Conservation (phyloP, 1,140 invertebrate species). For the Lucilia sericata region DNA sequence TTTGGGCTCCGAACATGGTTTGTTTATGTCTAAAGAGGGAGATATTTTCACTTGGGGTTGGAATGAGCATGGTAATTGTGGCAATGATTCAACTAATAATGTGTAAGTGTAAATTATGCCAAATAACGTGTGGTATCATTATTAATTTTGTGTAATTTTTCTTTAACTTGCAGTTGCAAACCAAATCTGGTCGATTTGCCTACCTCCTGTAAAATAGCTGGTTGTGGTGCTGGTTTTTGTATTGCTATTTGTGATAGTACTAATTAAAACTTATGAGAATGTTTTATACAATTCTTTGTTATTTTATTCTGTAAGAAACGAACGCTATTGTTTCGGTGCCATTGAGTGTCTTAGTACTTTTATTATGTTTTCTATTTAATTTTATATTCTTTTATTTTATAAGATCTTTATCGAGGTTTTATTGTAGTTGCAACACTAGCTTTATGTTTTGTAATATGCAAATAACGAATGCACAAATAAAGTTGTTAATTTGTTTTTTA, state of each 20-base stretch:
- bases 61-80: conserved; percentile 92
- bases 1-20: conserved; percentile 83
- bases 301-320: neutral
- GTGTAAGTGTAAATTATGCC: conserved; percentile 65
- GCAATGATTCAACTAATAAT: conserved; percentile 76
- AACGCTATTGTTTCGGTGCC: neutral
- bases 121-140: too few species aligned
- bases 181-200: conserved; percentile 56
- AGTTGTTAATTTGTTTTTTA: too few species aligned
- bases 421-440: too few species aligned
- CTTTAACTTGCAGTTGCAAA: conserved; percentile 51
- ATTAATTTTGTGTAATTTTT: conserved; percentile 33
- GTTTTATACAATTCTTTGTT: conserved; percentile 1
- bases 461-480: too few species aligned
- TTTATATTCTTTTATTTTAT: too few species aligned
- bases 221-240: conserved; percentile 64
- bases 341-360: neutral
- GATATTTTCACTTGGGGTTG: conserved; percentile 85
- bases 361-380: neutral
- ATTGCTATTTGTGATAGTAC: conserved; percentile 57
- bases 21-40: conserved; percentile 71
- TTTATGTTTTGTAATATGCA: too few species aligned
- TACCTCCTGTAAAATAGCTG: conserved; percentile 55
- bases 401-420: neutral
- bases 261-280: neutral